Evolutionary conservation across 2,888 invertebrate genomes (phyloP), one percentile per base, ranked within the genome.

Genomic region (Acanthococcus lagerstroemiae): DNA sequence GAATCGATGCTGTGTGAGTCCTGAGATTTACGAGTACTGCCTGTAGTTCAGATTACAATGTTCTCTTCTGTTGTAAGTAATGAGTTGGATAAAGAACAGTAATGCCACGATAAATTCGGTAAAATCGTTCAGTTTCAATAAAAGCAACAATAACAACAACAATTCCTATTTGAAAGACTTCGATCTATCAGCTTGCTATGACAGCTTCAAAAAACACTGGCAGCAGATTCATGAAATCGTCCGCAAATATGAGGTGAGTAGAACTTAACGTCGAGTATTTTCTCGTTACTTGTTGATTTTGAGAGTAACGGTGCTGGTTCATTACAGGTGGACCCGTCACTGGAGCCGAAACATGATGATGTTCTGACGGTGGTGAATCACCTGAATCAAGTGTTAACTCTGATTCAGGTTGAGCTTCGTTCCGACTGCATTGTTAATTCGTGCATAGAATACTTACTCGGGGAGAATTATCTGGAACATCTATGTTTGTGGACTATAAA

Each of bases 131-230:
- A 63, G 50, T 54, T 17, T 27, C 15, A 19, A 63, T 37, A 27
- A 56, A 37, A 44, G 44, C 26, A 26, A 22, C 22, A 48, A 48
- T 22, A 37, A 55, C 12, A 55, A 65, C 24, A 65, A 65, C 26
- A 55, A 65, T 21, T 9, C 55, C 1, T 50, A 26, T 21, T 25
- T 84, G 7, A 78, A 79, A 68, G 85, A 86, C 74, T 86, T 86
- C 72, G 91, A 92, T 78, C 89, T 91, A 0, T 86, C 88, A 63
- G 94, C 94, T 6, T 93, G 93, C 77, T 90, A 89, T 74, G 91
- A 89, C 76, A 93, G 93, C 73, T 94, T 94, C 78, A 87, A 88
- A 75, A 90, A 90, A 75, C 95, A 95, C 76, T 95, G 95, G 93
- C 89, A 91, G 73, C 94, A 95, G 76, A 90, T 89, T 1, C 79